A percentile compares a stretch with the other conserved stretches of the same genome.
phyloP scores from a whole-genome alignment of 2,113 vertebrate species.

The Stegostoma tigrinum region DNA sequence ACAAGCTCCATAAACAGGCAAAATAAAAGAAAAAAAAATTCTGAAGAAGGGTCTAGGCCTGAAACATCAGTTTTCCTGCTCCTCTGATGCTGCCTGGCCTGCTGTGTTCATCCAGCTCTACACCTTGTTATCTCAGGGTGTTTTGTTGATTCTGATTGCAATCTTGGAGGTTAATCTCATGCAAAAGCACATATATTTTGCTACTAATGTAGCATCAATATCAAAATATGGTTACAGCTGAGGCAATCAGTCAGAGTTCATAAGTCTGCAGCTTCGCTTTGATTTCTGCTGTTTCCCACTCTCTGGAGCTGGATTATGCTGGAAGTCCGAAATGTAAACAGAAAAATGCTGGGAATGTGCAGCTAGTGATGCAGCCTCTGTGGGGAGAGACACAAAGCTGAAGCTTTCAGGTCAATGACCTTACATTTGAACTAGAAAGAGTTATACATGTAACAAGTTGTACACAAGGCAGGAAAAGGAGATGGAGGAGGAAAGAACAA shows the following conservation, averaged over 20 bases:
- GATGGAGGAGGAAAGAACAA: neutral
- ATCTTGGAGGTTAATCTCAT: neutral
- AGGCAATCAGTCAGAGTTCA: neutral
- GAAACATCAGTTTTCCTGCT: too few species aligned
- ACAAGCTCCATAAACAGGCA: neutral
- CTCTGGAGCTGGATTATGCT: neutral
- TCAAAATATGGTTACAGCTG: neutral
- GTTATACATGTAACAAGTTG: neutral
- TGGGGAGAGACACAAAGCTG: neutral
- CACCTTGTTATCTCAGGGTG: neutral
- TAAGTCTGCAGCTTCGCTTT: neutral
- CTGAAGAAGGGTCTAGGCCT: too few species aligned
- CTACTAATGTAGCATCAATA: neutral
- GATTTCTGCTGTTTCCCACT: neutral
- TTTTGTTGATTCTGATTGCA: neutral
- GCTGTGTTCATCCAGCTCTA: too few species aligned
- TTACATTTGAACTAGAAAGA: neutral
- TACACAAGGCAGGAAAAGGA: neutral
- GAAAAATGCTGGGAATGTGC: neutral
- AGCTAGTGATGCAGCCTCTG: neutral
- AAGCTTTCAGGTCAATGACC: neutral
- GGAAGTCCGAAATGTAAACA: neutral
- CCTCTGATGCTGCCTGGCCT: too few species aligned
- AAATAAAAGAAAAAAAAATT: neutral
- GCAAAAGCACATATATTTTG: neutral